phyloP scores from a whole-genome alignment of 2,797 vertebrate species.

The Gallinago solitaria region DNA sequence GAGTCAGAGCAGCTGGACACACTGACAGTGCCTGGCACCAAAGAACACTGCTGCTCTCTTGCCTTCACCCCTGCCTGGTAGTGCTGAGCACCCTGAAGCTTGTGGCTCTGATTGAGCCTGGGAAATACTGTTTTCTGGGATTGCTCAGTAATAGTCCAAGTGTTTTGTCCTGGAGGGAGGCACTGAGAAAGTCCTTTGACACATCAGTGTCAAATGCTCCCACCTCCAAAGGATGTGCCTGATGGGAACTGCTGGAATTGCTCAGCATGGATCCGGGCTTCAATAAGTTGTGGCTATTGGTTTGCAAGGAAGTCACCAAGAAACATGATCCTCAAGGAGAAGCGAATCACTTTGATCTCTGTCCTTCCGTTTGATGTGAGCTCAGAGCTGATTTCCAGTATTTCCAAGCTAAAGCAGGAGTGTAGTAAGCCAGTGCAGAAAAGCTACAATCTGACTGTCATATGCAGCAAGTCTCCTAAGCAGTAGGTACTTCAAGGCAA shows the following conservation, averaged over 20 bases:
- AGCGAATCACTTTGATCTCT: conserved; percentile 16
- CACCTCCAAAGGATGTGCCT: neutral
- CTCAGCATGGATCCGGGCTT: conserved; percentile 9
- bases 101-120: neutral
- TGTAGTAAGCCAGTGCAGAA: neutral
- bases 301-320: conserved; percentile 34
- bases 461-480: neutral
- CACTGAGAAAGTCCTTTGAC: neutral
- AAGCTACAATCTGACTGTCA: neutral
- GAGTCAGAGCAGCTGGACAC: neutral
- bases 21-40: neutral
- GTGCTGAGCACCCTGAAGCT: neutral
- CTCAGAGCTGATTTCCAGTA: neutral
- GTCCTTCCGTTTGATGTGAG: neutral
- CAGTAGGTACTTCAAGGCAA: neutral
- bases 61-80: neutral
- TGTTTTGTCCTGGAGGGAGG: neutral
- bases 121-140: neutral
- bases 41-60: neutral
- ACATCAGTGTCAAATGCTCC: conserved; percentile 1
- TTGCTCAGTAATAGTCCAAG: neutral
- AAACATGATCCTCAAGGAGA: conserved; percentile 9
- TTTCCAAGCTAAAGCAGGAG: neutral
- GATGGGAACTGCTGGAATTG: neutral
- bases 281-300: neutral